These are phyloP conservation scores for Neocrepidodera transversa DNA, from an alignment of 2,888 invertebrate species.

Conservation along the genomic window DNA sequence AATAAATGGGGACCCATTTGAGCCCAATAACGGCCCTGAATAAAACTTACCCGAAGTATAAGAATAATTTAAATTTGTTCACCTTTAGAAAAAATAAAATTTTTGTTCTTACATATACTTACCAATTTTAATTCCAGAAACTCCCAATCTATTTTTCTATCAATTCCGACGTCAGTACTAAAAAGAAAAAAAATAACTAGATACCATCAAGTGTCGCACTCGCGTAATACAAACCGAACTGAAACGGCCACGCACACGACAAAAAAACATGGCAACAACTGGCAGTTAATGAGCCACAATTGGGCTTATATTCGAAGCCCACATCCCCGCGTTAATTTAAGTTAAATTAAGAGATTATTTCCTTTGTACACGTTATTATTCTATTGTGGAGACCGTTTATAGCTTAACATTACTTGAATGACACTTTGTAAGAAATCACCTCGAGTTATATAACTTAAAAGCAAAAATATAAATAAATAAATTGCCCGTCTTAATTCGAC, in stretches of 20 bases:
- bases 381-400: slow-evolving; percentile 54
- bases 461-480: slow-evolving; percentile 38
- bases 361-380: slow-evolving; percentile 62
- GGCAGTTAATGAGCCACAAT: slow-evolving; percentile 59
- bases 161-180: background rate
- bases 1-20: no score
- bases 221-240: slow-evolving; percentile 17
- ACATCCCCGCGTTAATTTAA: slow-evolving; percentile 61
- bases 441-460: slow-evolving; percentile 37
- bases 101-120: no score
- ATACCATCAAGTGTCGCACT: slow-evolving; percentile 13
- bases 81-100: no score
- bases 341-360: slow-evolving; percentile 64
- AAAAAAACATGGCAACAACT: slow-evolving; percentile 48
- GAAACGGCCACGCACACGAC: slow-evolving; percentile 42
- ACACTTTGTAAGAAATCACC: slow-evolving; percentile 38
- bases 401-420: slow-evolving; percentile 43
- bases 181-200: background rate
- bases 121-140: no score
- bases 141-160: no score
- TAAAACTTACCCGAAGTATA: no score
- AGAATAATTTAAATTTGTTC: no score
- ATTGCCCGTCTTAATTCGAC: slow-evolving; percentile 28
- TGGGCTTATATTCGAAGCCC: slow-evolving; percentile 61
- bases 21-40: no score